Evolutionary conservation across 2,888 invertebrate species (phyloP).

Genomic region (Heliconius hortense): DNA sequence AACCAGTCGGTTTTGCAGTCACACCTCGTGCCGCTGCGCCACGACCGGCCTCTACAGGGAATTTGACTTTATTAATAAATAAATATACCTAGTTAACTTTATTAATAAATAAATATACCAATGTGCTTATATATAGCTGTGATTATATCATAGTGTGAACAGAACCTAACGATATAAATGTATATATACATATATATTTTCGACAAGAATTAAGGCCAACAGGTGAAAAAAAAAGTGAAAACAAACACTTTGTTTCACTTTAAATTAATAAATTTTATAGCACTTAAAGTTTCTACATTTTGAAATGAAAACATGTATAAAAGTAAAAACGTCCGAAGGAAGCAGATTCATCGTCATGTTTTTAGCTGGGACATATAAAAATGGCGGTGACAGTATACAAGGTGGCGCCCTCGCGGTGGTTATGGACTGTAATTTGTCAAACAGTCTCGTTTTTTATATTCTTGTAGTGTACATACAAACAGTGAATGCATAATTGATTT

Average conservation of each 20-base stretch:
- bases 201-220: neutral
- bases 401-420: constrained; percentile 60
- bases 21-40: too few species aligned
- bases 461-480: constrained; percentile 40
- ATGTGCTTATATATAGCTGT: too few species aligned
- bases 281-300: neutral
- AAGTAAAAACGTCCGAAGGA: constrained; percentile 25
- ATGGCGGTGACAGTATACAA: constrained; percentile 59
- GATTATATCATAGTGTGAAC: too few species aligned
- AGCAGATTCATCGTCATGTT: constrained; percentile 45
- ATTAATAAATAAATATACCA: too few species aligned
- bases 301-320: constrained; percentile 14
- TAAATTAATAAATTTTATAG: constrained; percentile 10
- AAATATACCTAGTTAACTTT: too few species aligned
- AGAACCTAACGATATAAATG: neutral
- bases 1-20: too few species aligned
- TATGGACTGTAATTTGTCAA: constrained; percentile 64
- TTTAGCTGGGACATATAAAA: constrained; percentile 58
- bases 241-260: neutral
- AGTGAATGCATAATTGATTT: constrained; percentile 43
- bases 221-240: constrained; percentile 2
- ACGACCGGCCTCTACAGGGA: too few species aligned
- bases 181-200: neutral
- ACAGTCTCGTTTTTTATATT: constrained; percentile 47
- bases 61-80: too few species aligned